These are phyloP conservation scores for Myopa testacea DNA, from an alignment of 2,888 invertebrate species.

Conservation along the genomic window DNA sequence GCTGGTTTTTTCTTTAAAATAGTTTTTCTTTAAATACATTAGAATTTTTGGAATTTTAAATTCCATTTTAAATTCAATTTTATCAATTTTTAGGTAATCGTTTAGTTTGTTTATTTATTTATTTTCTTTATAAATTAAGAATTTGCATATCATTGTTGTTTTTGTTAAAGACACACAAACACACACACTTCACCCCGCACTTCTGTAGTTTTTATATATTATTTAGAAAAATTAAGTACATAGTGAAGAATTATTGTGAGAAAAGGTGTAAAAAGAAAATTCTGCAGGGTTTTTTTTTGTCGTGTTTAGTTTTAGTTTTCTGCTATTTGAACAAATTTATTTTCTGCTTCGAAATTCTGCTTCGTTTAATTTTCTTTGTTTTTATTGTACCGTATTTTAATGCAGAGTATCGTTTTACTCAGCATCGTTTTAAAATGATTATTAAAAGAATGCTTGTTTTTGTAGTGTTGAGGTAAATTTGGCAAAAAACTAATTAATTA, in stretches of 20 bases:
- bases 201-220: conserved; percentile 37
- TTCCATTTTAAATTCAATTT: conserved; percentile 19
- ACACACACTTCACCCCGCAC: conserved; percentile 14
- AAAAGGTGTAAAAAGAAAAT: neutral
- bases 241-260: conserved; percentile 39
- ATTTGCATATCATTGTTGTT: too few relatives aligned
- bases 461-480: conserved; percentile 66
- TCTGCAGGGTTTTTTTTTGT: too few relatives aligned
- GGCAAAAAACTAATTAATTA: conserved; percentile 60
- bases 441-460: conserved; percentile 42
- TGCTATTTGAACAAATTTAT: too few relatives aligned
- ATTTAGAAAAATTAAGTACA: neutral
- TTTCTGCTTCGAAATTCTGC: too few relatives aligned
- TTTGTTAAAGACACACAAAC: too few relatives aligned
- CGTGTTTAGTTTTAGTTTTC: too few relatives aligned
- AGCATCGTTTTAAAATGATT: neutral
- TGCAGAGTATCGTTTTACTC: too few relatives aligned
- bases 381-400: too few relatives aligned
- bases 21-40: too few relatives aligned
- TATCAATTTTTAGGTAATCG: neutral
- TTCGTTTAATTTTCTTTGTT: too few relatives aligned
- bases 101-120: neutral
- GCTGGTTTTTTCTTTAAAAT: too few relatives aligned
- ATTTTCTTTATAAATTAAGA: neutral
- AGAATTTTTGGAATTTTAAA: neutral